Evolutionary conservation across 2,797 vertebrate species (phyloP).

Genomic region (Phrynocephalus vlangalii): DNA sequence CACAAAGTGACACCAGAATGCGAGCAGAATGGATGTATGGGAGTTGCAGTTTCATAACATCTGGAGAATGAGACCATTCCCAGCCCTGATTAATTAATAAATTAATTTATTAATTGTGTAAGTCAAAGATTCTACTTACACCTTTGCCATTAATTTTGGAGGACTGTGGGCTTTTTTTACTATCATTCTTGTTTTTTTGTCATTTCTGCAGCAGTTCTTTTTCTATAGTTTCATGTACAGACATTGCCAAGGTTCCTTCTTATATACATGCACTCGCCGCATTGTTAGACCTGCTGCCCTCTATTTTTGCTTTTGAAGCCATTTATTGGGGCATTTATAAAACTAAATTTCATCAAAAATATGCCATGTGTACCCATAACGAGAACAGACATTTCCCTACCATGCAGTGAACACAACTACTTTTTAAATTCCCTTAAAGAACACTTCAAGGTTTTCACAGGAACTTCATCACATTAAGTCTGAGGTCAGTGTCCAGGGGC

Average conservation of each 20-base stretch:
- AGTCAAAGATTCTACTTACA: neutral
- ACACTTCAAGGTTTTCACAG: neutral
- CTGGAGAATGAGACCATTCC: neutral
- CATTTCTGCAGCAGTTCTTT: neutral
- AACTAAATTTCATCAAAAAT: neutral
- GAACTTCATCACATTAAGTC: neutral
- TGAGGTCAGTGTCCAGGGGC: neutral
- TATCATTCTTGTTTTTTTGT: neutral
- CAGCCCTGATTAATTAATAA: neutral
- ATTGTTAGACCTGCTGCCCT: neutral
- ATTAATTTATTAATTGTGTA: too few species aligned
- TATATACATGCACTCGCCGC: neutral
- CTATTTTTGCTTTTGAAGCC: neutral
- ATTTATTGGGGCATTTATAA: neutral
- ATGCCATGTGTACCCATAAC: rapidly evolving
- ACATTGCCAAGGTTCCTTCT: too few species aligned
- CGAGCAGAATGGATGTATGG: neutral
- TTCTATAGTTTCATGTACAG: neutral
- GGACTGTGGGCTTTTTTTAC: neutral
- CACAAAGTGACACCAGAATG: too few species aligned
- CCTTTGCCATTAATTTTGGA: neutral
- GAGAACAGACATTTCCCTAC: neutral
- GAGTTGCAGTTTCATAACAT: neutral
- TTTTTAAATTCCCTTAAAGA: conserved; percentile 27
- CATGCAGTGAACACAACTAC: neutral